A percentile compares a stretch with the other conserved stretches of the same genome.
phyloP scores from a whole-genome alignment of 2,113 vertebrate species.

The Lepisosteus oculatus region DNA sequence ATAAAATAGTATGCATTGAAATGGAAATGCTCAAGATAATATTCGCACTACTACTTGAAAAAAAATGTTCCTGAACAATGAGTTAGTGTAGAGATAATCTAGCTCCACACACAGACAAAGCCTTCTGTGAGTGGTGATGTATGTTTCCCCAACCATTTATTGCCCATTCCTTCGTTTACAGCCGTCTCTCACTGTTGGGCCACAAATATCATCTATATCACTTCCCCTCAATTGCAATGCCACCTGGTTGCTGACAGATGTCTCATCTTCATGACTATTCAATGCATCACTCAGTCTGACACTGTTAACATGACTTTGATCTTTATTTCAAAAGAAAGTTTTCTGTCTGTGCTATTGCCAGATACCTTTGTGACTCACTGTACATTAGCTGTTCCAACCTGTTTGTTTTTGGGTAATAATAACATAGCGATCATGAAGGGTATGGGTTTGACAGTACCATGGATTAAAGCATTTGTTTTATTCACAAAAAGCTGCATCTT shows the following conservation, averaged over 20 bases:
- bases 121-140: not conserved
- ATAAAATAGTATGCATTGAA: no score
- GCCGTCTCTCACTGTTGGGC: constrained; percentile 46
- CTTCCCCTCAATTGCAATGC: constrained; percentile 20
- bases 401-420: constrained; percentile 52
- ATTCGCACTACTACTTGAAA: no score
- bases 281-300: constrained; percentile 34
- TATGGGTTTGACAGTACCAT: constrained; percentile 29
- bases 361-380: constrained; percentile 46
- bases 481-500: constrained; percentile 13
- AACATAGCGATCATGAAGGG: constrained; percentile 18
- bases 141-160: constrained; percentile 49
- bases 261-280: constrained; percentile 64
- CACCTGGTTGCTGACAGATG: constrained; percentile 61
- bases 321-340: constrained; percentile 64
- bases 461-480: constrained; percentile 26
- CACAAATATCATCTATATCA: constrained; percentile 50
- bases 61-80: no score
- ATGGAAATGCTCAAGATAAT: no score
- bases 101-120: not conserved
- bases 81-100: no score
- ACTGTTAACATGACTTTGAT: constrained; percentile 58
- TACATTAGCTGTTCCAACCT: constrained; percentile 49
- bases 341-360: constrained; percentile 43
- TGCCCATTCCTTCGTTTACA: constrained; percentile 15